Evolutionary conservation across 2,113 vertebrate genomes (phyloP).

Genomic region (Cyanoramphus novaezelandiae): DNA sequence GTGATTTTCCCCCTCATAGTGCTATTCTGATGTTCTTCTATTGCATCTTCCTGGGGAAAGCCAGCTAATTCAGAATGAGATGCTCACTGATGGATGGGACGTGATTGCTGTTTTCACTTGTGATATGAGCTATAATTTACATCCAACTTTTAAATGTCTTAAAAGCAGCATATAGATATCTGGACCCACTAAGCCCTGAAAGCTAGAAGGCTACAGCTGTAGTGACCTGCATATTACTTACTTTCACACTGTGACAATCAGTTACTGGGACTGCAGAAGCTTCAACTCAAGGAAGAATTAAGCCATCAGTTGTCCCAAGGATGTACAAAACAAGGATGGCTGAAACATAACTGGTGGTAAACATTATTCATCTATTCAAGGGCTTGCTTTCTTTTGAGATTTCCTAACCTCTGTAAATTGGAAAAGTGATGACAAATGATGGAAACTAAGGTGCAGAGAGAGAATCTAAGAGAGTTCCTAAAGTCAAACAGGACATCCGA

Average conservation of each 20-base stretch:
- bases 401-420: background rate
- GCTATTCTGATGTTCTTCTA: background rate
- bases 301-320: background rate
- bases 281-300: background rate
- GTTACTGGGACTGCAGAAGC: background rate
- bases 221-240: background rate
- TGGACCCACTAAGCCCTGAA: background rate
- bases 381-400: background rate
- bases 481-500: background rate
- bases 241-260: background rate
- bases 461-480: background rate
- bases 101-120: background rate
- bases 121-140: background rate
- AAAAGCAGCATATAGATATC: background rate
- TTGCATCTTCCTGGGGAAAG: background rate
- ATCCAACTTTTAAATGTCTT: background rate
- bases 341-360: background rate
- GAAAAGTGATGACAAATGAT: background rate
- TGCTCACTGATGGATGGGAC: background rate
- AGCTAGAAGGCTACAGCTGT: background rate
- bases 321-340: background rate
- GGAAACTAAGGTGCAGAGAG: background rate
- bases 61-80: background rate
- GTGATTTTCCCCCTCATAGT: background rate
- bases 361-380: background rate